Base-by-base conservation (phyloP, 2,888 invertebrate species). In the Drosophila kanekoi region DNA sequence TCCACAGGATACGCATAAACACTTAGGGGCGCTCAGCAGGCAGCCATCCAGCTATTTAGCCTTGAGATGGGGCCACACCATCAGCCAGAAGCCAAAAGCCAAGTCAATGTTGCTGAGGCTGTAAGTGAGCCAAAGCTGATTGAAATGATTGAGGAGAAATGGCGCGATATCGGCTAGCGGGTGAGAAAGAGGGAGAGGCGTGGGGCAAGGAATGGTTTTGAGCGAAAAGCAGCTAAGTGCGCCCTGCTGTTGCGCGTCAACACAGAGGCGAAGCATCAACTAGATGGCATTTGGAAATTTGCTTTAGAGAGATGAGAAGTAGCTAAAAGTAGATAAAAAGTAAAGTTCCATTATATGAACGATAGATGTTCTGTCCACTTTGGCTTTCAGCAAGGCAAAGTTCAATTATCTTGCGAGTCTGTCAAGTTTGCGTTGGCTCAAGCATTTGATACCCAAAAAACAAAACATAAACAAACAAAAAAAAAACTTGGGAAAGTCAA, bases 121-220 rank as follows among this genome's bases (percentile, higher is more conserved):
- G 72, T 82, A 83, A 85, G 79, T 85, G 79, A 85, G 80, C 69
- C 83, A 85, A 87, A 84, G 88, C 88, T 88, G 86, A 82, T 84
- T 84, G 86, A 84, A 88, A 83, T 83, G 88, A 83, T 83, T 83
- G 83, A 86, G 86, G 76, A 75, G 77, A 87, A 83, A 79, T 85
- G 83, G 70, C 70, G 81, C 70, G 76, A 84, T 82, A 87, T 77
- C 78, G 68, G 59, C 69, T 38, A 38, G 41, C 54, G 56, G 32
- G 44, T 23, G 11, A 40, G 37, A 38, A 13, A 32, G 14, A 37
- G 11, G 32, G 8, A 41, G 16, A 37, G 14, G 10, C 35, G 18
- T 33, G 13, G 23, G 8, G 28, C 28, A 1, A n/a, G n/a, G 28
- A 9, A 35, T 35, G 14, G 40, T 11, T 14, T 32, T 18, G 37